Evolutionary conservation across 2,797 vertebrate species (phyloP).

Genomic region (Sandelia bainsii): DNA sequence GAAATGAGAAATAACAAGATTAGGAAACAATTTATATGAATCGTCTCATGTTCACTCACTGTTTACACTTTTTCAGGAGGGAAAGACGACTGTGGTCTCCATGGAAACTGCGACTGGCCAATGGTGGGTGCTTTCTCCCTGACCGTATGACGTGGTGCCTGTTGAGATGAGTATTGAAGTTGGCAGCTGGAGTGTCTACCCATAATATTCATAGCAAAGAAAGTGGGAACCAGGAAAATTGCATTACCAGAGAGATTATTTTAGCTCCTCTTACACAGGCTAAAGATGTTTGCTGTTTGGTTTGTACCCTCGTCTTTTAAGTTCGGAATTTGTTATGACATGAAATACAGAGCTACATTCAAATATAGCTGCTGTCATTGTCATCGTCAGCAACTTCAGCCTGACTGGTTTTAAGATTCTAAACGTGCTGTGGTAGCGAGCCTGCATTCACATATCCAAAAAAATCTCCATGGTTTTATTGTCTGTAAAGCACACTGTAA

Average conservation of each 20-base stretch:
- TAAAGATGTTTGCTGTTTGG: conserved; percentile 32
- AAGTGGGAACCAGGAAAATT: conserved; percentile 63
- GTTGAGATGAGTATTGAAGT: conserved; percentile 79
- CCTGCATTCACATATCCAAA: conserved; percentile 43
- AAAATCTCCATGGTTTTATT: conserved; percentile 56
- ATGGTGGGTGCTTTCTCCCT: conserved; percentile 66
- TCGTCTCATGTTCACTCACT: conserved; percentile 78
- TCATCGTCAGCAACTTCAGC: conserved; percentile 20
- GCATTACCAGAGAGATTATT: conserved; percentile 49
- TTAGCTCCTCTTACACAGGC: conserved; percentile 27
- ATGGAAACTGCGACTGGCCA: conserved; percentile 84
- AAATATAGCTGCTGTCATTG: conserved; percentile 36
- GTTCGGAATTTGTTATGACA: conserved; percentile 29
- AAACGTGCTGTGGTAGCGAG: conserved; percentile 51
- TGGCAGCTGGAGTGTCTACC: conserved; percentile 74
- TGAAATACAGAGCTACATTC: conserved; percentile 24
- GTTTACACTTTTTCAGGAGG: conserved; percentile 79
- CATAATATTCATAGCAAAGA: conserved; percentile 72
- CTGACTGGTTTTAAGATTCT: conserved; percentile 41
- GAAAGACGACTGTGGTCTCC: conserved; percentile 77
- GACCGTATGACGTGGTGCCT: conserved; percentile 73
- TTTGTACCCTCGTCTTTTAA: conserved; percentile 13
- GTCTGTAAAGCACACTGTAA: conserved; percentile 59
- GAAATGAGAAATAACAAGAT: conserved; percentile 84
- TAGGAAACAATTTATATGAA: conserved; percentile 85